Evolutionary conservation across 1,140 invertebrate genomes (phyloP).

Genomic region (Zophobas morio): DNA sequence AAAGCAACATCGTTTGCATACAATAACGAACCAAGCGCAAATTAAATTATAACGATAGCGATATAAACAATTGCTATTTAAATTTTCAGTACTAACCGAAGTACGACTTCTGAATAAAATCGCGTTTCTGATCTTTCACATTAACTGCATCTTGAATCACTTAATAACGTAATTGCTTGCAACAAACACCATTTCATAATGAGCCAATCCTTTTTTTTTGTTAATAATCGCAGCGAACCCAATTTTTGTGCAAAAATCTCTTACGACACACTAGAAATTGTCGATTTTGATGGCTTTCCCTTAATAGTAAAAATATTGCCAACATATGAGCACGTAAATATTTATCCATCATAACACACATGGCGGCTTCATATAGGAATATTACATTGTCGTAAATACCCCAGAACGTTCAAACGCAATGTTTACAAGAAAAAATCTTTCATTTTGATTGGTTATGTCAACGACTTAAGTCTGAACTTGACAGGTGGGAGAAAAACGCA

Average conservation of each 20-base stretch:
- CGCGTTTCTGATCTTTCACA: background rate
- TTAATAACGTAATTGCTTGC: background rate
- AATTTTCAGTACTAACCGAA: background rate
- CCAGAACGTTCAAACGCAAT: background rate
- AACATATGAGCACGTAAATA: slow-evolving; percentile 8
- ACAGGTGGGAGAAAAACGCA: slow-evolving; percentile 27
- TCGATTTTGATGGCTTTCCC: background rate
- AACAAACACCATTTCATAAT: background rate
- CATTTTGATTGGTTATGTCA: slow-evolving; percentile 36
- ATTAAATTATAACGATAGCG: no score
- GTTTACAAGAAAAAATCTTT: slow-evolving; percentile 31
- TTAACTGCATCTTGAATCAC: background rate
- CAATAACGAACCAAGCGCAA: no score
- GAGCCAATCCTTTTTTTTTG: background rate
- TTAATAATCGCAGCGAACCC: no score
- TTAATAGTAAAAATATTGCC: slow-evolving; percentile 29
- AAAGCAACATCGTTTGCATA: no score
- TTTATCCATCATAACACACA: slow-evolving; percentile 20
- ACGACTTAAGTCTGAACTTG: slow-evolving; percentile 30
- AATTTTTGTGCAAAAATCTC: no score
- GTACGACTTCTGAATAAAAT: background rate
- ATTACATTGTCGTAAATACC: slow-evolving; percentile 28
- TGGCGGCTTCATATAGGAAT: slow-evolving; percentile 31
- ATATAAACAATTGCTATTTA: background rate
- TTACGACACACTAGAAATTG: background rate